phyloP scores from a whole-genome alignment of 2,888 invertebrate genomes.

The Orthosia incerta region DNA sequence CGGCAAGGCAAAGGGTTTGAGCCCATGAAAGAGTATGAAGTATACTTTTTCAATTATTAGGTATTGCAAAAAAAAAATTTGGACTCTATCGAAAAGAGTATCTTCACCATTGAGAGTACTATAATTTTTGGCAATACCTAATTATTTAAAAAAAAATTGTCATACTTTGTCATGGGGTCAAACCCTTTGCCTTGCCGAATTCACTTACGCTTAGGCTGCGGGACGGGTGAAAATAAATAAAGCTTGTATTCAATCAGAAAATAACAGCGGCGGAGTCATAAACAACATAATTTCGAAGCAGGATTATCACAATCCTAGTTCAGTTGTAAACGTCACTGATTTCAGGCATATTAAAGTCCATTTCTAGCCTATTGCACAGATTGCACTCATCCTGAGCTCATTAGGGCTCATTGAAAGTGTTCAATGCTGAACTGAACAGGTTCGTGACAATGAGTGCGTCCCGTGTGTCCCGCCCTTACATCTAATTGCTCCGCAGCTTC shows the following conservation, averaged over 20 bases:
- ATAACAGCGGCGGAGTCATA: not conserved
- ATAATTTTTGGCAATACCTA: too few species aligned
- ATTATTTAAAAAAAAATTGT: too few species aligned
- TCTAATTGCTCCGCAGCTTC: conserved; percentile 52
- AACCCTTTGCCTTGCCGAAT: too few species aligned
- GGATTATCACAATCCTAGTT: not conserved
- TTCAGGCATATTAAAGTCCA: not conserved
- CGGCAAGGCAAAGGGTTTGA: too few species aligned
- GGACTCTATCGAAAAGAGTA: not conserved
- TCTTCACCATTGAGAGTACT: too few species aligned
- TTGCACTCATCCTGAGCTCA: conserved; percentile 70
- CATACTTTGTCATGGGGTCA: too few species aligned
- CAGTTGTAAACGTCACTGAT: not conserved
- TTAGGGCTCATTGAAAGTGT: conserved; percentile 72
- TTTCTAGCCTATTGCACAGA: not conserved
- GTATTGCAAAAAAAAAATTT: too few species aligned
- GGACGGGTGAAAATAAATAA: too few species aligned
- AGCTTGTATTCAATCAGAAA: not conserved
- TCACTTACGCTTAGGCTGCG: too few species aligned
- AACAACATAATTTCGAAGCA: not conserved
- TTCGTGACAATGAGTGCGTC: conserved; percentile 80
- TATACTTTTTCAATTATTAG: too few species aligned
- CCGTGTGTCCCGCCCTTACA: conserved; percentile 52
- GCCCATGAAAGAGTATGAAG: too few species aligned
- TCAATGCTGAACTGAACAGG: conserved; percentile 70